Evolutionary conservation across 2,888 invertebrate species (phyloP).

Genomic region (Doris montereyensis): DNA sequence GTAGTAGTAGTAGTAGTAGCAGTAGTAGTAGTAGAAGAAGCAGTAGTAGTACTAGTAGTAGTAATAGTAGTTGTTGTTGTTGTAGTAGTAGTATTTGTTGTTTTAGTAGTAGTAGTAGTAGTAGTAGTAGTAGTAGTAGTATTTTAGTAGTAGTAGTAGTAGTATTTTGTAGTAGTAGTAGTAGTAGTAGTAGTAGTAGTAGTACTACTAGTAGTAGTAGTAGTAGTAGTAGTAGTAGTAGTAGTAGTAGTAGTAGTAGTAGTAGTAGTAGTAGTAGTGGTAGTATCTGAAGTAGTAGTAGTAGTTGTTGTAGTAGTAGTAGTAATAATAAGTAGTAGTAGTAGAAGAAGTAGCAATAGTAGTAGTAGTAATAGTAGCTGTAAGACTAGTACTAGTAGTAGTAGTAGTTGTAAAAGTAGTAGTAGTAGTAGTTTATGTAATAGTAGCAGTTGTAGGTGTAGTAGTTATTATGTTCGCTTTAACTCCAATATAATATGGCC

Average conservation of each 20-base stretch:
- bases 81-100: background rate
- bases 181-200: background rate
- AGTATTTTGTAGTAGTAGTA: background rate
- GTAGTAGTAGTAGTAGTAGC: background rate
- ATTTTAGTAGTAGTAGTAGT: background rate
- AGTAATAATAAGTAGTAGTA: too few relatives aligned
- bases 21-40: background rate
- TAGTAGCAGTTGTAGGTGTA: too few relatives aligned
- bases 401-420: too few relatives aligned
- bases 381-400: too few relatives aligned
- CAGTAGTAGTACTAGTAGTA: background rate
- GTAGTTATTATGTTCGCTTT: too few relatives aligned
- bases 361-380: too few relatives aligned
- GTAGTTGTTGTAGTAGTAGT: background rate
- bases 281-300: background rate
- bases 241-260: background rate
- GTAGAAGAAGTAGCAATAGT: too few relatives aligned
- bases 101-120: background rate
- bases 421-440: too few relatives aligned
- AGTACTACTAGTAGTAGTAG: background rate
- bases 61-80: background rate
- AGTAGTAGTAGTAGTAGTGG: background rate
- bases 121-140: background rate
- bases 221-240: background rate
- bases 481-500: too few relatives aligned